These are phyloP conservation scores for Eupeodes luniger DNA, from an alignment of 2,888 invertebrate genomes.

Conservation along the genomic window DNA sequence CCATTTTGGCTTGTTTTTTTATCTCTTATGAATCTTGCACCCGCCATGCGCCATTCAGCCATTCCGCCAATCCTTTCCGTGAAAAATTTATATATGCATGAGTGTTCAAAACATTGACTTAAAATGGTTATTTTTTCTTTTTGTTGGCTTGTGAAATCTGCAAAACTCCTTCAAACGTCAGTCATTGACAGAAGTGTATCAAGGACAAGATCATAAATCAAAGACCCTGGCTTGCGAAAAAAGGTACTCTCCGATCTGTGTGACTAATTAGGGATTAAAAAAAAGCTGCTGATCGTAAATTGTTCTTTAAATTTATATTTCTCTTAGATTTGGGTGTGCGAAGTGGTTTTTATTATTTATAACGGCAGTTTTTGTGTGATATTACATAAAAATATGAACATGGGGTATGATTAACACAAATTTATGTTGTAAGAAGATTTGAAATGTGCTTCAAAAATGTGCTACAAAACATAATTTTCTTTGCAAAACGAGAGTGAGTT, in stretches of 20 bases:
- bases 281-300: slow-evolving; percentile 13
- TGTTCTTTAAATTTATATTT: slow-evolving; percentile 27
- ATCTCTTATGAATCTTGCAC: slow-evolving; percentile 21
- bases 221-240: slow-evolving; percentile 46
- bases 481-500: neutral
- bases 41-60: slow-evolving; percentile 10
- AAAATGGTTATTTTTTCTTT: neutral
- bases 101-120: neutral
- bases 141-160: slow-evolving; percentile 25
- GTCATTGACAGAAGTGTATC: slow-evolving; percentile 72
- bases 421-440: slow-evolving; percentile 1
- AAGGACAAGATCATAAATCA: slow-evolving; percentile 76
- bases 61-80: slow-evolving; percentile 69
- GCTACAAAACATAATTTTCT: neutral
- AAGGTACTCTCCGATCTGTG: slow-evolving; percentile 52
- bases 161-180: slow-evolving; percentile 62
- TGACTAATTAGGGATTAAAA: slow-evolving; percentile 71
- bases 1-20: slow-evolving; percentile 31
- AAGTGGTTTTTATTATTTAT: slow-evolving; percentile 52
- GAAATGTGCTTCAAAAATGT: slow-evolving; percentile 57
- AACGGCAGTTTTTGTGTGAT: slow-evolving; percentile 55
- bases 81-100: slow-evolving; percentile 38
- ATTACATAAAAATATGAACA: slow-evolving; percentile 46
- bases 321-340: slow-evolving; percentile 22
- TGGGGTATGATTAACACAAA: slow-evolving; percentile 24